Conservation (phyloP, 2,797 vertebrate genomes). For the Thalassophryne amazonica region DNA sequence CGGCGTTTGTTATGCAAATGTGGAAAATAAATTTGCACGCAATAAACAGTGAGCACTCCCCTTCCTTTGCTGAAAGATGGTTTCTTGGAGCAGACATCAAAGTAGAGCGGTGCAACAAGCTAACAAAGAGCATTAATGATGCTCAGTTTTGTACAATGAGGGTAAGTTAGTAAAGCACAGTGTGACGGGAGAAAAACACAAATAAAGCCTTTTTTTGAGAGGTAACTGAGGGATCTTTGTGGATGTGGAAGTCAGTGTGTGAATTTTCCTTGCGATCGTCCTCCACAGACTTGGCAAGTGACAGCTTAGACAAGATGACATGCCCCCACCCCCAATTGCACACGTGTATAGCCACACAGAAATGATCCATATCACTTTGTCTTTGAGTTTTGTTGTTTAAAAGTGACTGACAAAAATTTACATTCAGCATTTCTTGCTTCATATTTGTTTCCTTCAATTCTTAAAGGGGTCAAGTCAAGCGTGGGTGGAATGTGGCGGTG, state of each 20-base stretch:
- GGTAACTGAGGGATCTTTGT: constrained; percentile 5
- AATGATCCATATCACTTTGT: no score
- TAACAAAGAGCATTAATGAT: constrained; percentile 35
- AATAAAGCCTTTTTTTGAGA: constrained; percentile 20
- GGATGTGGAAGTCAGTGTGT: constrained; percentile 34
- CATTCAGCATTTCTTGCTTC: no score
- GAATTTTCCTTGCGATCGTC: constrained; percentile 28
- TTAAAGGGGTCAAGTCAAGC: no score
- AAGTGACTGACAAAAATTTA: no score
- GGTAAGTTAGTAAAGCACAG: constrained; percentile 31
- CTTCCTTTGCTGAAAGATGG: constrained; percentile 29
- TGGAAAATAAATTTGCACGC: constrained; percentile 34
- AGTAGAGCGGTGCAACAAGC: constrained; percentile 24
- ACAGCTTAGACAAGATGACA: constrained; percentile 60
- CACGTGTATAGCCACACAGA: constrained; percentile 24
- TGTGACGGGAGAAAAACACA: constrained; percentile 2
- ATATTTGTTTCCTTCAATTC: no score
- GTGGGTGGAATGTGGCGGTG: no score
- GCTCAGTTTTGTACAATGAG: constrained; percentile 7
- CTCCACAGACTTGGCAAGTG: constrained; percentile 40
- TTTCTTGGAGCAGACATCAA: constrained; percentile 60
- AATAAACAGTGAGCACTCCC: constrained; percentile 23
- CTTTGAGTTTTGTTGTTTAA: no score
- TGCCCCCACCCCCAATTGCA: constrained; percentile 18
- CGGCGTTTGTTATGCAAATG: constrained; percentile 60